Base-by-base conservation (phyloP, 2,797 vertebrate genomes). In the Peromyscus nudipes region DNA sequence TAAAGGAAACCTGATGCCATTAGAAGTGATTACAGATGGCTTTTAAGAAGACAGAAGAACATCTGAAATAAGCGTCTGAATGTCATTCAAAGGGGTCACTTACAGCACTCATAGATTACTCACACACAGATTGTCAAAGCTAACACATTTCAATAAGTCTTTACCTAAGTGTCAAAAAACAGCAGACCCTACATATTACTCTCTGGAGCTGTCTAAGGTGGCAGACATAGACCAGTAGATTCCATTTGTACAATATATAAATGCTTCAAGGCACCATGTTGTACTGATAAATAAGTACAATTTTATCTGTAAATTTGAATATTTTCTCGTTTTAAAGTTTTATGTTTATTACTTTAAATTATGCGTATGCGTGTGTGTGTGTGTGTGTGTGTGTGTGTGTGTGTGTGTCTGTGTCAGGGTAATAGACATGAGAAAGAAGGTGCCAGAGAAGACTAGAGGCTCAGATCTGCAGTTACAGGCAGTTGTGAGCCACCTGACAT, bases 31-130 rank as follows among this genome's bases (percentile, higher is more conserved):
- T 55, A 29, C 4, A 89, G 29, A 37, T 62, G 23, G 16, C 27
- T 92, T 91, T 96, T 87, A 92, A 90, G 55, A 84, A 93, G 31
- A 77, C n/a, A n/a, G n/a, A 79, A 93, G 87, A 60, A 57, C 71
- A 71, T 89, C 21, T 96, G 16, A 90, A 96, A 40, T 73, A 83
- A 92, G 49, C 37, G 21, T 67, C 27, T 86, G 29, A 90, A 84
- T 65, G 65, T 23, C 57, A 92, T 87, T 89, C 89, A 69, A 93
- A 75, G 40, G 77, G 43, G 64, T 29, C 64, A 94, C 81, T 73
- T 94, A 85, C 37, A 96, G 11, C 16, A 75, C 4, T 80, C 34
- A 17, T 29, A n/a, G 13, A 80, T 86, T 23, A 73, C 19, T 43
- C 73, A 8, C 76, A 5, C 49, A 81, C 1, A 43, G 7, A 11